Conservation (phyloP, 2,113 vertebrate species). For the Nycticryphes semicollaris region DNA sequence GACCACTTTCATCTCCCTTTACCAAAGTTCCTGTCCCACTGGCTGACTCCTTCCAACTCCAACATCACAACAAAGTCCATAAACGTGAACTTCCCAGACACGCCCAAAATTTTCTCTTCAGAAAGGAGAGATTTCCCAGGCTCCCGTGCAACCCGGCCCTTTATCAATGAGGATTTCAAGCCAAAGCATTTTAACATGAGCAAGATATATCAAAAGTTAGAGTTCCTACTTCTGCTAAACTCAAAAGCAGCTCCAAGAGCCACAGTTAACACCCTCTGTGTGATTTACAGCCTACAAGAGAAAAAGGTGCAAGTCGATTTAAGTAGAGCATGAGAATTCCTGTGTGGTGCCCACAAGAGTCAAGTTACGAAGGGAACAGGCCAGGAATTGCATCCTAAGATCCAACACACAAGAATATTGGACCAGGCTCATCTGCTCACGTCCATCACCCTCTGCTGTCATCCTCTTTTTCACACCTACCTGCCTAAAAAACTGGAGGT, state of each 20-base stretch:
- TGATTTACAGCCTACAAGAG: not conserved
- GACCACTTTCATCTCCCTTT: not conserved
- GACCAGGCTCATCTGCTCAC: not conserved
- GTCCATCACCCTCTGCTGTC: not conserved
- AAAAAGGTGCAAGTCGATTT: not conserved
- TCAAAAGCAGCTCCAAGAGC: not conserved
- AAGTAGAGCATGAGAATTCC: not conserved
- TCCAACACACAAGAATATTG: no score
- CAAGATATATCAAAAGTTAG: not conserved
- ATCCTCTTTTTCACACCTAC: not conserved
- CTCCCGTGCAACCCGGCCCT: not conserved
- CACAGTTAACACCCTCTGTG: rapidly evolving
- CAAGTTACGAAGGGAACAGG: not conserved
- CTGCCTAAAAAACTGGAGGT: not conserved
- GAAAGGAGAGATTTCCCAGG: not conserved
- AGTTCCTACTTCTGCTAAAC: not conserved
- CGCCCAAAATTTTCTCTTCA: not conserved
- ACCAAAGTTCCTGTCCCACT: not conserved
- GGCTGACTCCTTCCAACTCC: not conserved
- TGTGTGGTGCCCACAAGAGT: rapidly evolving
- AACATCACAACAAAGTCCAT: not conserved
- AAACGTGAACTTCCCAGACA: not conserved
- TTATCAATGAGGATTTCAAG: not conserved
- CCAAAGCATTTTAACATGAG: rapidly evolving
- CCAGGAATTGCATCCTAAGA: not conserved